Base-by-base conservation (phyloP, 2,888 invertebrate species). In the Drosophila neotestacea region DNA sequence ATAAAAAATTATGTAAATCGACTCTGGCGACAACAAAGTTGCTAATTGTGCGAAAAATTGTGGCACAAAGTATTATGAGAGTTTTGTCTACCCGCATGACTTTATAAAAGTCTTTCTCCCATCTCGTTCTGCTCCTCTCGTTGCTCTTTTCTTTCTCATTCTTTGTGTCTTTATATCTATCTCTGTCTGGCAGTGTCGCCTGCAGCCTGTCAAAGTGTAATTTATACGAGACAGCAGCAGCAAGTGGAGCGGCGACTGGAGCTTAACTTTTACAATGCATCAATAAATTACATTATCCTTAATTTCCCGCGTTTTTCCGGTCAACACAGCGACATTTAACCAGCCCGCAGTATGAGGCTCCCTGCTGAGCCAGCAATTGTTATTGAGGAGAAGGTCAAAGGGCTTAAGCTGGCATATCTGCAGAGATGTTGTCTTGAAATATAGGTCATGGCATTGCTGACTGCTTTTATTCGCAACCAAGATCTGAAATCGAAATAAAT, bases 241-340 rank as follows among this genome's bases (percentile, higher is more conserved):
- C 22, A 42, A 52, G 39, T 39, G 42, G 42, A 68, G 66, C 65
- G 65, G 66, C 77, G 71, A 73, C 83, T 71, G 77, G 64, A 77
- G 79, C 88, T 85, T 85, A 85, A 88, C 88, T 85, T 84, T 84
- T 84, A 84, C 88, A 85, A 85, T 85, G 81, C 83, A 85, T 87
- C 85, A 88, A 85, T 85, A 87, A 85, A 85, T 85, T 87, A 82
- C 85, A 88, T 85, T 87, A 85, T 85, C 85, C 88, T 87, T 83
- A 85, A 88, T 85, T 88, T 87, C 81, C 83, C 88, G 88, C 85
- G 85, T 74, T 85, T 85, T 85, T 83, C 85, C 85, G 88, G 85
- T 87, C 85, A 87, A 80, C 85, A 83, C 73, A 69, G 71, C 70
- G 81, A 73, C 86, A 83, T 70, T 83, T 83, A 83, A 86, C 84